Conservation (phyloP, 2,888 invertebrate genomes). For the Zaprionus lineosus region DNA sequence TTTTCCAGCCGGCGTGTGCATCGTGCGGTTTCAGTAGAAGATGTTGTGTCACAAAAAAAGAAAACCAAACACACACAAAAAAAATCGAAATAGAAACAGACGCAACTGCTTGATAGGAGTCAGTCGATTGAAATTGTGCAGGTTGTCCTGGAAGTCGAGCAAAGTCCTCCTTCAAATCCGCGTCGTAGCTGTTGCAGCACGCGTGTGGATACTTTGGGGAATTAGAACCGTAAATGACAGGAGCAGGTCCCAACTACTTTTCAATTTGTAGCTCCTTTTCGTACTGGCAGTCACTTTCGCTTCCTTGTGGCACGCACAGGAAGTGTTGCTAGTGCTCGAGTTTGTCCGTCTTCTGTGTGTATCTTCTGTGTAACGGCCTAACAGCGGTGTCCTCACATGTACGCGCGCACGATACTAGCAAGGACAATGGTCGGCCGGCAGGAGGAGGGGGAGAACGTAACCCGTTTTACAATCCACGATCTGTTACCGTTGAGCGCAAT, state of each 20-base stretch:
- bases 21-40: conserved; percentile 47
- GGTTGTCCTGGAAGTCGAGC: conserved; percentile 17
- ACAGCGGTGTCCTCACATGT: no score
- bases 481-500: conserved; percentile 65
- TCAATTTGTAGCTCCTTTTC: not conserved
- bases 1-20: conserved; percentile 81
- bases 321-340: not conserved
- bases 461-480: conserved; percentile 47
- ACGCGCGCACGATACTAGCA: no score
- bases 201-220: conserved; percentile 55
- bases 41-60: not conserved
- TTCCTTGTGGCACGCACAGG: not conserved
- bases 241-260: conserved; percentile 28
- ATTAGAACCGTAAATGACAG: conserved; percentile 58
- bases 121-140: conserved; percentile 35
- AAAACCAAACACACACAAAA: conserved; percentile 7
- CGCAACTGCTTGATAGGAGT: no score
- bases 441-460: not conserved
- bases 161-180: conserved; percentile 53
- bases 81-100: conserved; percentile 1
- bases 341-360: conserved; percentile 1
- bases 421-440: not conserved
- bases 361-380: no score
- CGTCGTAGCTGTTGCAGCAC: conserved; percentile 60
- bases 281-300: conserved; percentile 29